Base-by-base conservation (phyloP, 2,888 invertebrate species). In the Ganaspis brasiliensis region DNA sequence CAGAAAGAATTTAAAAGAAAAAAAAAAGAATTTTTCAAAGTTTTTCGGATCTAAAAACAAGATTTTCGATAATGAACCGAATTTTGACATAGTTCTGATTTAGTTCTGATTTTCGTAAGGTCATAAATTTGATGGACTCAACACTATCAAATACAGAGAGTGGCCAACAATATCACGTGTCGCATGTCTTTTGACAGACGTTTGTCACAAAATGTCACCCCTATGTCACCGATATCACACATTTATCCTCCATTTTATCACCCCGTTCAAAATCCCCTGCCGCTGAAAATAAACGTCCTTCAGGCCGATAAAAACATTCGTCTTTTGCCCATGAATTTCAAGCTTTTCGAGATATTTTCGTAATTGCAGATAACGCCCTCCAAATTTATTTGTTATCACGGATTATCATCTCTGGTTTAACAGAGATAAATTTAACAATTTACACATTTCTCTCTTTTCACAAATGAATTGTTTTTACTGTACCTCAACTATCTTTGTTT, bases 51-150 rank as follows among this genome's bases (percentile, higher is more conserved):
- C 14, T 37, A 12, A 14, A 35, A 35, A 16, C 12, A 40, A 63
- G 14, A 14, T 8, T 61, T 31, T 35, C 31, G 16, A 63, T 37
- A 35, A 67, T 37, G 16, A n/a, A 37, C 19, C 16, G 2, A 63
- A 24, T 21, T 49, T 26, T 45, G 45, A 52, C 49, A 49, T 49
- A 49, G 31, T 52, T 49, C 40, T 49, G 45, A 49, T 70, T 70
- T 70, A 10, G 49, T 70, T n/a, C 31, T 26, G 14, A 14, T 45
- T 14, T 52, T 8, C 26, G 21, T 35, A 52, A 16, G 16, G 35
- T 73, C 79, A 84, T 86, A 86, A 85, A 85, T 85, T 80, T 79
- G 37, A 57, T 75, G 78, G 80, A 80, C 86, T 85, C 86, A 79
- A 84, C 82, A 84, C 83, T 85, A 85, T 85, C 76, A 55, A 79